Base-by-base conservation (phyloP, 2,888 invertebrate genomes). In the Sericinus montela region DNA sequence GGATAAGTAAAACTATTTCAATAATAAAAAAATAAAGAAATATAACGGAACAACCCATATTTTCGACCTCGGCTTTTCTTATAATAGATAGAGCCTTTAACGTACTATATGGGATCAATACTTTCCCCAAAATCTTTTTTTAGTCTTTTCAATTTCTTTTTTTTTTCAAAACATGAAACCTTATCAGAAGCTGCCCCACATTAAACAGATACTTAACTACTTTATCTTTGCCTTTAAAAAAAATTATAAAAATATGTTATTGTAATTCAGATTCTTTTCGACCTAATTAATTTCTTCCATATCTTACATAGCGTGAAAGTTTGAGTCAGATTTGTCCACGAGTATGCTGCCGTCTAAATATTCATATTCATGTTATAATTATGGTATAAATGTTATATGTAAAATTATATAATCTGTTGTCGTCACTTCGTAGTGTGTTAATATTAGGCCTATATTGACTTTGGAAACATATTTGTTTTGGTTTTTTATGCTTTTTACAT, bases 41-140 rank as follows among this genome's bases (percentile, higher is more conserved):
- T 47, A 19, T 41, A 35, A 36, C 29, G 13, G 36, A 41, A 10
- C 35, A 8, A n/a, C n/a, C 29, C 9, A 13, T 49, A 44, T 49
- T 49, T 49, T 49, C 48, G 28, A 44, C 44, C 39, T 49, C 28
- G 15, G 43, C 48, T 49, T 49, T 49, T 44, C 1, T 4, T 32
- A 6, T 7, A 6, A n/a, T 11, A 2, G 5, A 32, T 49, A 39
- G 44, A 37, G n/a, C 30, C 37, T 42, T n/a, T n/a, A 37, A 39
- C 28, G 11, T 23, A n/a, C 1, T 37, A 10, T 4, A 16, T 5
- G 43, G 43, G 35, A 43, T 43, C 29, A 13, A 25, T 28, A n/a
- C 7, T 14, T 39, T 39, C 32, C 25, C 32, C 6, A 11, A 19
- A n/a, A 25, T 45, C n/a, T n/a, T n/a, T n/a, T n/a, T n/a, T n/a